Evolutionary conservation across 2,797 vertebrate species (phyloP).

Genomic region (Cichlasoma orientale): DNA sequence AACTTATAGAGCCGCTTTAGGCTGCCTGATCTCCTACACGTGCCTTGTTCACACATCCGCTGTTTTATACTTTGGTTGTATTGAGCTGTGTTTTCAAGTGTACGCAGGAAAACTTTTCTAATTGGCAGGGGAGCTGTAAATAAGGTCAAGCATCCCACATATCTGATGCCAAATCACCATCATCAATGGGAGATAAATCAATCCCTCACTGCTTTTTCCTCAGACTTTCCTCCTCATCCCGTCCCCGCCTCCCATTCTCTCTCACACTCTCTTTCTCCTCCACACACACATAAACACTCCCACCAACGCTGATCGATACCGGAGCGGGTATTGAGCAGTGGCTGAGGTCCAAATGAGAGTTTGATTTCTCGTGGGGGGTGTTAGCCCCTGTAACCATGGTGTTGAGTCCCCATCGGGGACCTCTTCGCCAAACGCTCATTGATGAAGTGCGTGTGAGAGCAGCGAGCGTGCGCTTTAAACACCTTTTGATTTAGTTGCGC

Average conservation of each 20-base stretch:
- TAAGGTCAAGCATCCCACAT: constrained; percentile 50
- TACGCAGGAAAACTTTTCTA: constrained; percentile 43
- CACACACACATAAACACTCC: constrained; percentile 8
- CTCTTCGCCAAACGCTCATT: constrained; percentile 44
- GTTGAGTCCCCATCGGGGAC: constrained; percentile 57
- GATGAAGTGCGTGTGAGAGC: constrained; percentile 41
- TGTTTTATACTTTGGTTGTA: constrained; percentile 13
- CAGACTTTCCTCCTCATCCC: constrained; percentile 27
- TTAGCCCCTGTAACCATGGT: constrained; percentile 53
- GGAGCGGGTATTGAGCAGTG: constrained; percentile 62
- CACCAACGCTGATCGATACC: constrained; percentile 50
- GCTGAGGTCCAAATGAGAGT: constrained; percentile 71
- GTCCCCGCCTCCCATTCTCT: constrained; percentile 25
- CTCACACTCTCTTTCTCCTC: constrained; percentile 18
- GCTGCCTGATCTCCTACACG: neutral
- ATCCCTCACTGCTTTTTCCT: constrained; percentile 26
- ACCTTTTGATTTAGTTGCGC: constrained; percentile 64
- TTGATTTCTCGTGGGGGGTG: constrained; percentile 70
- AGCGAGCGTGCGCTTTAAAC: constrained; percentile 50
- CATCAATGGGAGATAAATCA: constrained; percentile 55
- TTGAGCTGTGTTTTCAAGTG: constrained; percentile 34
- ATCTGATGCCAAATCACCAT: constrained; percentile 46
- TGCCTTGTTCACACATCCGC: neutral
- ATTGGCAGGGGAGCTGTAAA: constrained; percentile 40
- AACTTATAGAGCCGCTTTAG: constrained; percentile 10